phyloP scores from a whole-genome alignment of 2,113 vertebrate species.

The Haemorhous mexicanus region DNA sequence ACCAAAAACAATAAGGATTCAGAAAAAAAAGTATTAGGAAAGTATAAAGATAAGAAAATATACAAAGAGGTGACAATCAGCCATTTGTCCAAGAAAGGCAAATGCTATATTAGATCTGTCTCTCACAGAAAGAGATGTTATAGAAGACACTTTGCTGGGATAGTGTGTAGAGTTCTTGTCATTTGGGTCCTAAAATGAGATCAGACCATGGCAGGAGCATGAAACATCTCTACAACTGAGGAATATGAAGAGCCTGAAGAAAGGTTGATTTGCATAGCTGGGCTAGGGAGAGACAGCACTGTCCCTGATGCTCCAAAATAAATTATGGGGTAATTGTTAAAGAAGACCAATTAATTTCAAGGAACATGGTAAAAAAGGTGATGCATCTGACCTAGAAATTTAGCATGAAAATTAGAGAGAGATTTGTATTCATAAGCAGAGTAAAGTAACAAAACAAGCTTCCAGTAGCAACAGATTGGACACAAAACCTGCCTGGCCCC shows the following conservation, averaged over 20 bases:
- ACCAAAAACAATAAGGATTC: background rate
- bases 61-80: background rate
- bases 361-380: background rate
- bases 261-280: background rate
- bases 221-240: background rate
- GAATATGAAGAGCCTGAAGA: background rate
- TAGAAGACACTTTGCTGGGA: background rate
- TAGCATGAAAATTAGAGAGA: background rate
- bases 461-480: background rate
- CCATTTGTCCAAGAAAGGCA: background rate
- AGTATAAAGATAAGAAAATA: background rate
- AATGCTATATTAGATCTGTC: background rate
- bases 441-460: background rate
- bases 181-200: background rate
- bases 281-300: background rate
- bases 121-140: background rate
- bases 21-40: background rate
- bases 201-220: background rate
- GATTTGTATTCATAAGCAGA: background rate
- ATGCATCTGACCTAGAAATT: background rate
- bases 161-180: background rate
- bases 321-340: background rate
- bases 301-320: background rate
- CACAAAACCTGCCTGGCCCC: background rate
- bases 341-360: background rate